phyloP scores from a whole-genome alignment of 2,113 vertebrate genomes.

The Chiloscyllium plagiosum region DNA sequence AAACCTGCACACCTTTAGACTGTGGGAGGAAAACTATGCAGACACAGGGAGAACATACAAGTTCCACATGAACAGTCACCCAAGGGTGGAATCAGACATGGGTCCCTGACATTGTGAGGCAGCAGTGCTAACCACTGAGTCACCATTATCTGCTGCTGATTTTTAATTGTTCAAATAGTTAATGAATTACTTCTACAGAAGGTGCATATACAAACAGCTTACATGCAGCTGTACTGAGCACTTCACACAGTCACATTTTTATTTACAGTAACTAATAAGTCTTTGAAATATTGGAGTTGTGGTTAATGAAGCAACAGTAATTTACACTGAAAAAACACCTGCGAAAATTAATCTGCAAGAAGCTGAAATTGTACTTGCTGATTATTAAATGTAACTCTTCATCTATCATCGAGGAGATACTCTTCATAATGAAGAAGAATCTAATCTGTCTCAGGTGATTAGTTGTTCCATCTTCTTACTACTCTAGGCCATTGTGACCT shows the following conservation, averaged over 20 bases:
- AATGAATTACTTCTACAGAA: background rate
- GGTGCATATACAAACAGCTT: background rate
- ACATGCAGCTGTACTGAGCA: background rate
- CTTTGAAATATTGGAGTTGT: constrained; percentile 1
- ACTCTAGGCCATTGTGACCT: background rate
- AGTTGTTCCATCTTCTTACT: background rate
- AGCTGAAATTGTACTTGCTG: background rate
- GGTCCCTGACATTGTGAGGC: too few relatives aligned
- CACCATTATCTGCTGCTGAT: background rate
- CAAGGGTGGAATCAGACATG: too few relatives aligned
- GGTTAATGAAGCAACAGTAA: constrained; percentile 21
- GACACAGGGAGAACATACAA: too few relatives aligned
- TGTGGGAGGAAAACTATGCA: too few relatives aligned
- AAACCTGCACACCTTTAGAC: too few relatives aligned
- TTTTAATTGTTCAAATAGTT: background rate
- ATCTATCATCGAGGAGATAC: background rate
- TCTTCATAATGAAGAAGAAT: background rate
- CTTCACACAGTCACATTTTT: background rate
- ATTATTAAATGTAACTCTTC: background rate
- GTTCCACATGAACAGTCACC: too few relatives aligned
- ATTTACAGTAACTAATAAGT: background rate
- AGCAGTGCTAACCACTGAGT: too few relatives aligned
- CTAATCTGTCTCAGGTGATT: background rate
- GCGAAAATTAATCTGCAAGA: background rate
- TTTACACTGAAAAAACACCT: background rate